phyloP scores from a whole-genome alignment of 2,888 invertebrate species.

The Andrena marginata region DNA sequence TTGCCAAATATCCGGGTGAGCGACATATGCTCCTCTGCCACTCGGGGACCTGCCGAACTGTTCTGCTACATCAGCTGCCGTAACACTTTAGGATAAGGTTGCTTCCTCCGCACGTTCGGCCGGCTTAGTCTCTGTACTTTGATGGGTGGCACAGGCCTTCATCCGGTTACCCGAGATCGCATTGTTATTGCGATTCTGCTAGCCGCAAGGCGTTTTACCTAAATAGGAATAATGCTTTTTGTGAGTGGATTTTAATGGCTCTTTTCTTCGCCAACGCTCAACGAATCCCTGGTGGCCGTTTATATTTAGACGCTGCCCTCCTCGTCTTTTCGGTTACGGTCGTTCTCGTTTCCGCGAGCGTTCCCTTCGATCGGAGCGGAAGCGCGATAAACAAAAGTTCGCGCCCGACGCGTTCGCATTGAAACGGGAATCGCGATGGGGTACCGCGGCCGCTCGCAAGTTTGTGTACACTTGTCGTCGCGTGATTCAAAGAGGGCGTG shows the following conservation, averaged over 20 bases:
- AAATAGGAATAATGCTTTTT: too few species aligned
- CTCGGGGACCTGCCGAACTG: conserved; percentile 30
- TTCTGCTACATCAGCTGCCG: background rate
- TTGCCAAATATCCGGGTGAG: conserved; percentile 9
- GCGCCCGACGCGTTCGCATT: conserved; percentile 2
- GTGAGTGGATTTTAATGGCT: conserved; percentile 21
- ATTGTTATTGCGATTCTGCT: background rate
- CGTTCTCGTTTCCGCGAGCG: conserved; percentile 50
- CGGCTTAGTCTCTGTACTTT: background rate
- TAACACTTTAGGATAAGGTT: background rate
- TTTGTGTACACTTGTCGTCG: too few species aligned
- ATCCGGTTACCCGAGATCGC: background rate
- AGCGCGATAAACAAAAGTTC: conserved; percentile 41
- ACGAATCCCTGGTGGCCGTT: conserved; percentile 55
- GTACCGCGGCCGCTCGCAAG: too few species aligned
- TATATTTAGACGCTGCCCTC: conserved; percentile 66
- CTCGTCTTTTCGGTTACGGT: conserved; percentile 34
- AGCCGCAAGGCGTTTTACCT: background rate
- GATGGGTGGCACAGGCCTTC: background rate
- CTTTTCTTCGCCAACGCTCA: conserved; percentile 51
- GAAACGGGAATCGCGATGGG: background rate
- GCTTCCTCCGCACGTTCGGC: background rate
- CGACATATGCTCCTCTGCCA: conserved; percentile 22
- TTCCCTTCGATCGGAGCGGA: conserved; percentile 39
- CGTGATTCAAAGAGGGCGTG: too few species aligned